These are phyloP conservation scores for Cyprinodon tularosa DNA, from an alignment of 2,113 vertebrate species.

Conservation along the genomic window DNA sequence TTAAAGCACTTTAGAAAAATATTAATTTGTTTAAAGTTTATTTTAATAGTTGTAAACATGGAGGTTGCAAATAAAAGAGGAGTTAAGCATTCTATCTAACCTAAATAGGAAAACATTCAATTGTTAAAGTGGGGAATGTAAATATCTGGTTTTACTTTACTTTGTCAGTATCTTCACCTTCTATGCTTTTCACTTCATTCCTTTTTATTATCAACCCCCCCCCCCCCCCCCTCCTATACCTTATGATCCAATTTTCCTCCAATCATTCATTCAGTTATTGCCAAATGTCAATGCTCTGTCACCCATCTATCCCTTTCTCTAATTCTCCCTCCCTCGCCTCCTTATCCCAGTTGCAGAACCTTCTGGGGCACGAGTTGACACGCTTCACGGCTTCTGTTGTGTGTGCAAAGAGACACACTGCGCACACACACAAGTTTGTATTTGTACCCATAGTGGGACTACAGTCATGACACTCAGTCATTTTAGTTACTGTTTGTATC, in stretches of 20 bases:
- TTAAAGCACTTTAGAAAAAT: too few relatives aligned
- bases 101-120: neutral
- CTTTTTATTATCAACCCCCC: slow-evolving; percentile 54
- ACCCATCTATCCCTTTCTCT: slow-evolving; percentile 33
- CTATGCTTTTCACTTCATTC: slow-evolving; percentile 57
- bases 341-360: slow-evolving; percentile 51
- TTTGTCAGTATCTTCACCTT: slow-evolving; percentile 14
- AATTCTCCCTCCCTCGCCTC: slow-evolving; percentile 28
- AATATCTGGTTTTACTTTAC: neutral
- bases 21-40: too few relatives aligned
- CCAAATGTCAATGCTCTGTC: slow-evolving; percentile 26
- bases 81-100: neutral
- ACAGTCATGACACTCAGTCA: too few relatives aligned
- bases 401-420: slow-evolving; percentile 25
- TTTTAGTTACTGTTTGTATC: too few relatives aligned
- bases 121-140: neutral
- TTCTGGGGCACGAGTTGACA: slow-evolving; percentile 55
- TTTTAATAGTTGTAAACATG: too few relatives aligned
- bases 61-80: too few relatives aligned
- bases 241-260: slow-evolving; percentile 16
- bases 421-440: neutral
- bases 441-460: too few relatives aligned
- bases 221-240: slow-evolving; percentile 30
- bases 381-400: slow-evolving; percentile 56
- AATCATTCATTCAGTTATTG: slow-evolving; percentile 27